Percentiles rank a stretch among this genome's conserved stretches.
These are phyloP conservation scores for Trinorchestia longiramus DNA, from an alignment of 1,140 invertebrate species.

Conservation along the genomic window DNA sequence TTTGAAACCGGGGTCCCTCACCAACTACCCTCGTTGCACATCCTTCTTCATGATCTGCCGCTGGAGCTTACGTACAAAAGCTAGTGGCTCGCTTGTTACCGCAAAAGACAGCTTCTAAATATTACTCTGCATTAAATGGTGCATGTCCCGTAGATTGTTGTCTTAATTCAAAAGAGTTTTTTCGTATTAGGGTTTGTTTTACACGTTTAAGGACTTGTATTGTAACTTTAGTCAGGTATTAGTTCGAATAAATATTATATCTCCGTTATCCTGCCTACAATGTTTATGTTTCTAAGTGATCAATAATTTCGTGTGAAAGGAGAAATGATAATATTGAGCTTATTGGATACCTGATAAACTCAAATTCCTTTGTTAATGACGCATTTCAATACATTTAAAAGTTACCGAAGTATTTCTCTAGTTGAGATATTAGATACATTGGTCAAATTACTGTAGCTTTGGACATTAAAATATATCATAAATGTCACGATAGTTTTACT, in stretches of 20 bases:
- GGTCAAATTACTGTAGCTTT: too few relatives aligned
- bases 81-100: not conserved
- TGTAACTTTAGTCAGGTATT: not conserved
- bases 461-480: too few relatives aligned
- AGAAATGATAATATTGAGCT: not conserved
- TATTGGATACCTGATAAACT: not conserved
- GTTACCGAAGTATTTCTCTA: too few relatives aligned
- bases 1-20: not conserved
- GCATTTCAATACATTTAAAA: too few relatives aligned
- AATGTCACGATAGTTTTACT: too few relatives aligned
- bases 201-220: not conserved
- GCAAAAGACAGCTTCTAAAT: not conserved
- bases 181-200: not conserved
- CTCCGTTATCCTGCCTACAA: not conserved
- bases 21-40: not conserved
- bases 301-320: not conserved
- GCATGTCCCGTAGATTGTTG: not conserved
- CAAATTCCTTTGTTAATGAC: not conserved
- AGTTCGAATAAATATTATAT: not conserved
- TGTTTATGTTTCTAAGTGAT: not conserved
- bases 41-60: conserved; percentile 26
- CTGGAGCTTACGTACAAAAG: not conserved
- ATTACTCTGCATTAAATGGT: not conserved
- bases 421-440: too few relatives aligned
- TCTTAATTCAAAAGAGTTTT: not conserved